Evolutionary conservation across 1,140 invertebrate genomes (phyloP).

Genomic region (Zaprionus kolodkinae): DNA sequence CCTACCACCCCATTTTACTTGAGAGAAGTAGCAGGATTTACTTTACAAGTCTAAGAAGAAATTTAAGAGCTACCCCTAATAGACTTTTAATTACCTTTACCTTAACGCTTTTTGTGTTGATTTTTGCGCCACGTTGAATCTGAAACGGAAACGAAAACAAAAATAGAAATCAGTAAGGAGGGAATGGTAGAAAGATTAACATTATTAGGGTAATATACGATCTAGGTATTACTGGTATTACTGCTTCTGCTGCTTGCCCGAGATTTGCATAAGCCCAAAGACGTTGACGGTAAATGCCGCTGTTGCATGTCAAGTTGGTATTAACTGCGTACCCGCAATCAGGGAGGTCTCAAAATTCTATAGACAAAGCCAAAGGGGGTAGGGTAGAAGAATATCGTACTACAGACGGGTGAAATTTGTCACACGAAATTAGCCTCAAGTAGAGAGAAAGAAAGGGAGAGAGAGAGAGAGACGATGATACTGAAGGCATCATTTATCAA

Average conservation of each 20-base stretch:
- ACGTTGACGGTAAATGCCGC: constrained; percentile 25
- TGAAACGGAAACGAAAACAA: constrained; percentile 40
- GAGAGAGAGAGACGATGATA: no score
- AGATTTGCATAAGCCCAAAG: constrained; percentile 36
- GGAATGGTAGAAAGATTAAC: constrained; percentile 26
- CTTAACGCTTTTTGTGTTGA: constrained; percentile 53
- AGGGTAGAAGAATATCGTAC: constrained; percentile 58
- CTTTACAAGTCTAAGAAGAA: constrained; percentile 1
- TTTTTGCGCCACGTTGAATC: constrained; percentile 41
- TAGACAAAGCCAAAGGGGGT: constrained; percentile 25
- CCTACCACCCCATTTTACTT: no score
- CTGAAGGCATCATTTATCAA: constrained; percentile 72
- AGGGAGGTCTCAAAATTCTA: constrained; percentile 41
- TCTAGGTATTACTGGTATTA: neutral
- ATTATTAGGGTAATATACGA: constrained; percentile 13
- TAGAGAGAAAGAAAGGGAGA: neutral
- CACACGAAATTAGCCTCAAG: constrained; percentile 73
- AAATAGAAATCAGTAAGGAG: constrained; percentile 6
- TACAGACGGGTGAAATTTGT: constrained; percentile 63
- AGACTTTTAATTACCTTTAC: constrained; percentile 63
- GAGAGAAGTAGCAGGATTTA: neutral
- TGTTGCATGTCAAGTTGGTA: constrained; percentile 61
- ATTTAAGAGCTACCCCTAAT: constrained; percentile 47
- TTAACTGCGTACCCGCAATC: constrained; percentile 47
- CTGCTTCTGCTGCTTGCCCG: neutral